Conservation (phyloP, 2,113 vertebrate species). For the Etia nguti region DNA sequence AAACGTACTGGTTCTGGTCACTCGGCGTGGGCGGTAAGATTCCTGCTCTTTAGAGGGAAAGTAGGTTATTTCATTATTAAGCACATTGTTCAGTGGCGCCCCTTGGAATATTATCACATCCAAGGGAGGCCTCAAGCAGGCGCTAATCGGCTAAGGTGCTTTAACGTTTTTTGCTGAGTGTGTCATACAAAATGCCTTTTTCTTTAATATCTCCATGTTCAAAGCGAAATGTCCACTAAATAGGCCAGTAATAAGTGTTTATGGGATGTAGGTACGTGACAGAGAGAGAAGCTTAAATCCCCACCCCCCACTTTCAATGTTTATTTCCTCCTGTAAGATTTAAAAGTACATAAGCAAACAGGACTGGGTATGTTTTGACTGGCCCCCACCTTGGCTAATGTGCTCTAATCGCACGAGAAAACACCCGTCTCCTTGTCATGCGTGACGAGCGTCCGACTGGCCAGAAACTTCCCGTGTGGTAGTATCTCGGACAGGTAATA, state of each 20-base stretch:
- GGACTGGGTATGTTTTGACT: slow-evolving; percentile 28
- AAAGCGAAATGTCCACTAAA: slow-evolving; percentile 41
- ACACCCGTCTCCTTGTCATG: slow-evolving; percentile 25
- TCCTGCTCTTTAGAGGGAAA: slow-evolving; percentile 13
- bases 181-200: neutral
- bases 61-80: slow-evolving; percentile 36
- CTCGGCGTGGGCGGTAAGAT: neutral
- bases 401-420: slow-evolving; percentile 54
- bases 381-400: slow-evolving; percentile 54
- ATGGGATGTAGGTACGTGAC: neutral
- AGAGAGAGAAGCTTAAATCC: slow-evolving; percentile 7
- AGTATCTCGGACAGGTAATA: slow-evolving; percentile 32
- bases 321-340: slow-evolving; percentile 48
- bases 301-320: neutral
- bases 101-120: slow-evolving; percentile 20
- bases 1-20: neutral
- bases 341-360: slow-evolving; percentile 24
- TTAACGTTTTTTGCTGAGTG: slow-evolving; percentile 36
- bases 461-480: slow-evolving; percentile 14
- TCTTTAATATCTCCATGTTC: slow-evolving; percentile 20
- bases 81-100: slow-evolving; percentile 18
- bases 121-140: neutral
- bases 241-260: slow-evolving; percentile 16
- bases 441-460: slow-evolving; percentile 32
- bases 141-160: slow-evolving; percentile 31